phyloP scores from a whole-genome alignment of 2,888 invertebrate species.

The Cephus spinipes region DNA sequence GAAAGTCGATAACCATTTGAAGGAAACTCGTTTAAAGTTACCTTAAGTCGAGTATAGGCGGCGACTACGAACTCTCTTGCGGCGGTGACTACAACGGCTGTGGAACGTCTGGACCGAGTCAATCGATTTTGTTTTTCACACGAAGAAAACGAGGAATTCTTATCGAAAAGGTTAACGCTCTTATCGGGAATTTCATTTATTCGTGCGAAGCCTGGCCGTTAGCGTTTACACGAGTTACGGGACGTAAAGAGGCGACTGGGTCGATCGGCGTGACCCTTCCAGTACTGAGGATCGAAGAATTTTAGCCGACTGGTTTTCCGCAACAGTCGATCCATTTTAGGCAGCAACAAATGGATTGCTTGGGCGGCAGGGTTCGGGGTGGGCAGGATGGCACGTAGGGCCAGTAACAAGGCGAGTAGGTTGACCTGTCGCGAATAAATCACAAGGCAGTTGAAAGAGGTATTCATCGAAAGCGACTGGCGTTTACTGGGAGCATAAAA shows the following conservation, averaged over 20 bases:
- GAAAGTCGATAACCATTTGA: neutral
- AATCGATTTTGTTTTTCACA: neutral
- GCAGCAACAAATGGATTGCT: slow-evolving; percentile 32
- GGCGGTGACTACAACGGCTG: neutral
- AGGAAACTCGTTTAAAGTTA: neutral
- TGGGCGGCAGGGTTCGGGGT: slow-evolving; percentile 12
- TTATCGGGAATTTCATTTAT: neutral
- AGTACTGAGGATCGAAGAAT: neutral
- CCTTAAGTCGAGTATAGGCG: neutral
- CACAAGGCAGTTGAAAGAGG: neutral
- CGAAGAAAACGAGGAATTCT: neutral
- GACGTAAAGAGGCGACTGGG: neutral
- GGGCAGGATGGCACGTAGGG: slow-evolving; percentile 35
- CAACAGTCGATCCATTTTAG: slow-evolving; percentile 43
- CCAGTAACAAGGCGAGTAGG: slow-evolving; percentile 45
- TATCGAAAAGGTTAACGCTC: neutral
- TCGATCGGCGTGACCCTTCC: neutral
- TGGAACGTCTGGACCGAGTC: neutral
- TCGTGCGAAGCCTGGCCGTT: neutral
- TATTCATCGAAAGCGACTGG: neutral
- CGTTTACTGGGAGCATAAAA: neutral
- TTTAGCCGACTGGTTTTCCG: slow-evolving; percentile 36
- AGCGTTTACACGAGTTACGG: neutral
- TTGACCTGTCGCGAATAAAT: slow-evolving; percentile 34
- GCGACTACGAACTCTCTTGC: neutral